Base-by-base conservation (phyloP, 1,140 invertebrate genomes). In the Radopholus similis region DNA sequence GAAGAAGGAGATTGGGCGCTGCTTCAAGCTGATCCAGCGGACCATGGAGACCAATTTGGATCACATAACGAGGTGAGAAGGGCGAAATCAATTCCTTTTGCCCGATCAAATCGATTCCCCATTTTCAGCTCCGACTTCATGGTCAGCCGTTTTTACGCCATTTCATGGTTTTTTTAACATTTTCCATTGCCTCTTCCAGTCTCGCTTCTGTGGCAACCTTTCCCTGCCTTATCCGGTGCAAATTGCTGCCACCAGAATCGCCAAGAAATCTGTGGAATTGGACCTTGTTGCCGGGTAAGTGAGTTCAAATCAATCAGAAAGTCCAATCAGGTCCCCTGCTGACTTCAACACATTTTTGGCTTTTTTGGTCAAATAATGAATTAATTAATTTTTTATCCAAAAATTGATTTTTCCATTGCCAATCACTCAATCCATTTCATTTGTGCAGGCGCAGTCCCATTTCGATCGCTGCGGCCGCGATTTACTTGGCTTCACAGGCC, bases 81-180 rank as follows among this genome's bases (percentile, higher is more conserved):
- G n/a, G n/a, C n/a, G n/a, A n/a, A n/a, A n/a, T n/a, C n/a, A n/a
- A n/a, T n/a, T n/a, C n/a, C n/a, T n/a, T n/a, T n/a, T n/a, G n/a
- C n/a, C n/a, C n/a, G n/a, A n/a, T n/a, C n/a, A n/a, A n/a, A n/a
- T n/a, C n/a, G n/a, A n/a, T n/a, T n/a, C n/a, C n/a, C n/a, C n/a
- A n/a, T n/a, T n/a, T n/a, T n/a, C n/a, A n/a, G n/a, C 2, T 93
- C 91, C 6, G 96, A 98, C 82, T 99, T 98, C 82, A 99, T 99
- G 85, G 84, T 85, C 72, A 71, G 73, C 64, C 30, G 28, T 34
- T 28, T 51, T 23, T 21, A 8, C 21, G 42, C 13, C 49, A 9
- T 2, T 62, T 15, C 32, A 11, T 42, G n/a, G 30, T 54, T 32
- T 0, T 21, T 54, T 47, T 2, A 4, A 47, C 1, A 1, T 18